A percentile compares a stretch with the other conserved stretches of the same genome.
phyloP scores from a whole-genome alignment of 30 jellyfish, hydroid and myxozoan species.

The Hydractinia symbiolongicarpus region DNA sequence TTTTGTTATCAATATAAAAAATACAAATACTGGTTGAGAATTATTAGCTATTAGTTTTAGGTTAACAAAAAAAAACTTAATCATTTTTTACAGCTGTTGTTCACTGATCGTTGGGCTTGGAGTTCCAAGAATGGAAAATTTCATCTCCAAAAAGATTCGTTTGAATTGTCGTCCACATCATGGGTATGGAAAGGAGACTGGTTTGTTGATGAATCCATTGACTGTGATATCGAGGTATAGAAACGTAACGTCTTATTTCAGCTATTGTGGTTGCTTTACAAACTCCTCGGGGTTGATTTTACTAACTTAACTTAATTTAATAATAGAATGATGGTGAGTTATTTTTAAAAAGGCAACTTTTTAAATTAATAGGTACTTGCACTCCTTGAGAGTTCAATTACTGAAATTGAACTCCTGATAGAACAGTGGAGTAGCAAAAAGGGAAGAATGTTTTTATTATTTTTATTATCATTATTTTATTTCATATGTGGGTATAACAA shows the following conservation, averaged over 20 bases:
- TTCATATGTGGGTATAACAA: no score
- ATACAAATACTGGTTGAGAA: no score
- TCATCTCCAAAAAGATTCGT: slow-evolving; percentile 30
- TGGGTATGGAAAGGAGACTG: slow-evolving; percentile 95
- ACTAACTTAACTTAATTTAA: slow-evolving; percentile 2
- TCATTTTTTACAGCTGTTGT: slow-evolving; percentile 37
- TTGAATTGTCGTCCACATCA: slow-evolving; percentile 40
- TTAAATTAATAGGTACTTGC: no score
- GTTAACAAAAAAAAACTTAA: no score
- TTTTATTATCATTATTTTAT: no score
- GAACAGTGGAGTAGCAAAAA: no score
- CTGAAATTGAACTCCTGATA: no score
- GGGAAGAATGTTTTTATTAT: no score
- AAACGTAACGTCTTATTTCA: no score
- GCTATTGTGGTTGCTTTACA: background rate
- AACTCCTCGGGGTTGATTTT: background rate
- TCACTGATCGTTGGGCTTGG: slow-evolving; percentile 85
- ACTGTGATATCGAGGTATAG: slow-evolving; percentile 60
- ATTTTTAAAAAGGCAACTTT: background rate
- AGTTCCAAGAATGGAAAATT: slow-evolving; percentile 60
- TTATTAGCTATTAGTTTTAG: no score
- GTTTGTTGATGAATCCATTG: slow-evolving; percentile 66
- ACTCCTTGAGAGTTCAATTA: no score
- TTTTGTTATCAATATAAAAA: no score
- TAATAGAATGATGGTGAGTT: background rate